A percentile compares a stretch with the other conserved stretches of the same genome.
Conservation (phyloP, 2,888 invertebrate genomes). For the Mimachlamys varia region DNA sequence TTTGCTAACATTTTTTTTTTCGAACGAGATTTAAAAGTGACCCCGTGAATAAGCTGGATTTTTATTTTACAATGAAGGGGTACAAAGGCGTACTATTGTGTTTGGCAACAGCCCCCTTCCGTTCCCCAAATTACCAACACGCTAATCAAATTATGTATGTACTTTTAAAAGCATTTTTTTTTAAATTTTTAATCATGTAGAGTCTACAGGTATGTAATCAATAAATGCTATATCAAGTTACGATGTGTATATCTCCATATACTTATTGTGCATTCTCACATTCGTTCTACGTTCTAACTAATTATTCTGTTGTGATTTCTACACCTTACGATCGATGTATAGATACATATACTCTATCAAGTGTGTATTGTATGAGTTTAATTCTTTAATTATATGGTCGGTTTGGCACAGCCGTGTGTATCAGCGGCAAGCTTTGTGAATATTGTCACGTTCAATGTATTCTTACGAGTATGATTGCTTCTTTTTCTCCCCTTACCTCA, state of each 20-base stretch:
- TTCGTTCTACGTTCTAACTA: not conserved
- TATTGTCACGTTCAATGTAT: not conserved
- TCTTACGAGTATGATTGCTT: not conserved
- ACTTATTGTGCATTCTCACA: not conserved
- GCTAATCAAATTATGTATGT: not conserved
- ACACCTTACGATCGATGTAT: not conserved
- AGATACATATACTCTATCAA: not conserved
- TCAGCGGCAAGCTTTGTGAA: not conserved
- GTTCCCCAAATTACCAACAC: not conserved
- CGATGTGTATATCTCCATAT: not conserved
- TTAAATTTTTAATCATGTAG: no score
- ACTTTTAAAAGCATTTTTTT: not conserved
- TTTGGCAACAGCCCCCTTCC: not conserved
- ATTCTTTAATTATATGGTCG: not conserved
- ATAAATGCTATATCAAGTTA: not conserved
- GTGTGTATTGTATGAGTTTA: not conserved
- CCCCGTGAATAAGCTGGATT: no score
- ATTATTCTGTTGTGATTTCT: not conserved
- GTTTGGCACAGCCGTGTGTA: not conserved
- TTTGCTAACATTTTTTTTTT: no score
- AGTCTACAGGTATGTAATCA: no score
- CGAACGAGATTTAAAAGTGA: no score
- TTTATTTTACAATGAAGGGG: no score
- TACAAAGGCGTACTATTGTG: not conserved
- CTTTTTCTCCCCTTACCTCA: not conserved